Evolutionary conservation across 2,888 invertebrate species (phyloP).

Genomic region (Cephus runcator): DNA sequence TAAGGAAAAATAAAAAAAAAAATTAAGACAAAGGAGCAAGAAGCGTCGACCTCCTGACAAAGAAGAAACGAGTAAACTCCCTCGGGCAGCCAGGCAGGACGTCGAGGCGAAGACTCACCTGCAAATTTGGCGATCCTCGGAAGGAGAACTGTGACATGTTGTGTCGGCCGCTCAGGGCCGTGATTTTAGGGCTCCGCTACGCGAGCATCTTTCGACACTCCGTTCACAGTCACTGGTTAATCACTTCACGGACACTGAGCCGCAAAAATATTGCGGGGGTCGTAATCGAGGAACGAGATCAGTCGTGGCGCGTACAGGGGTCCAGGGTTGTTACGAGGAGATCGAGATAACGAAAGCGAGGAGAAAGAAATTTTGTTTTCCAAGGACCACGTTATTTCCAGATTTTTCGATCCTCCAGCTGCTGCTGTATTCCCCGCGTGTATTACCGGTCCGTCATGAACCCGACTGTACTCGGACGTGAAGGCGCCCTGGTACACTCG

Average conservation of each 20-base stretch:
- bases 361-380: too few relatives aligned
- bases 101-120: slow-evolving; percentile 64
- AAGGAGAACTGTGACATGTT: slow-evolving; percentile 77
- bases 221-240: slow-evolving; percentile 24
- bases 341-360: too few relatives aligned
- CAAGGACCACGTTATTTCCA: too few relatives aligned
- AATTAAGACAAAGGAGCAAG: too few relatives aligned
- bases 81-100: too few relatives aligned
- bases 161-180: slow-evolving; percentile 69
- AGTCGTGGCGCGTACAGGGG: not conserved
- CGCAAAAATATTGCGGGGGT: not conserved
- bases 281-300: not conserved
- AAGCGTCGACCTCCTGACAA: too few relatives aligned
- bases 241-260: slow-evolving; percentile 17
- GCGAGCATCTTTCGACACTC: slow-evolving; percentile 56
- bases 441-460: slow-evolving; percentile 8
- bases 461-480: slow-evolving; percentile 22
- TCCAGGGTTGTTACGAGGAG: not conserved
- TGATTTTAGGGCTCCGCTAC: slow-evolving; percentile 59
- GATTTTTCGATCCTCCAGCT: too few relatives aligned
- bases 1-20: too few relatives aligned
- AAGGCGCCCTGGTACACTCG: slow-evolving; percentile 28
- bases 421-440: not conserved
- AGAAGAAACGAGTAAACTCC: too few relatives aligned
- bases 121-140: slow-evolving; percentile 74